Percentiles rank a stretch among this genome's conserved stretches.
phyloP scores from a whole-genome alignment of 2,113 vertebrate genomes.

The Heterochromis multidens region DNA sequence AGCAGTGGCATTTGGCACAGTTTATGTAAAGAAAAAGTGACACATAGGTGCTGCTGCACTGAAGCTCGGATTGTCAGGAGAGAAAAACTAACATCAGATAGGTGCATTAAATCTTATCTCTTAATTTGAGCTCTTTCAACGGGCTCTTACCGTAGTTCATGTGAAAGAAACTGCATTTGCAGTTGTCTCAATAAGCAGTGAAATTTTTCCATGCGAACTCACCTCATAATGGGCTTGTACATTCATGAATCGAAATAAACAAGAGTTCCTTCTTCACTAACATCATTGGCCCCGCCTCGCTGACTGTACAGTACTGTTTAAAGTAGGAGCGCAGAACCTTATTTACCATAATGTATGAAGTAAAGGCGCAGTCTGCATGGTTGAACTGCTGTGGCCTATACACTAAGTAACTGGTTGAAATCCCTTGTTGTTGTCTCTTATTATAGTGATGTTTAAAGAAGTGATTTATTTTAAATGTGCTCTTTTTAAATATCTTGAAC shows the following conservation, averaged over 20 bases:
- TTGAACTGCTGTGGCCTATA: not conserved
- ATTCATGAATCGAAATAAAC: not conserved
- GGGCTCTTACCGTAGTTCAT: not conserved
- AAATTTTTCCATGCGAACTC: not conserved
- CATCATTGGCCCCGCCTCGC: not conserved
- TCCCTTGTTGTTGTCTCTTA: not conserved
- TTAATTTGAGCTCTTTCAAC: not conserved
- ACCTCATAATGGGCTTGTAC: constrained; percentile 33
- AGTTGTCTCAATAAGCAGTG: not conserved
- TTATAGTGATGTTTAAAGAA: not conserved
- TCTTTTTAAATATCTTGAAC: not conserved
- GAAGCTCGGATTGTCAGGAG: not conserved
- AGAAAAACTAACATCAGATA: not conserved
- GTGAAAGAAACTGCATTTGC: too few relatives aligned
- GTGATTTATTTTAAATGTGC: not conserved
- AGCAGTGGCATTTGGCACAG: not conserved
- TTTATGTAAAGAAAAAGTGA: not conserved
- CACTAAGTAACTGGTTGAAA: not conserved
- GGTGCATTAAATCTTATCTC: not conserved
- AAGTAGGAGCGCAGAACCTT: not conserved
- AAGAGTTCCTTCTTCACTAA: not conserved
- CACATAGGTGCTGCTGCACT: not conserved
- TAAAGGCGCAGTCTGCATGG: not conserved
- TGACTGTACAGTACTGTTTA: not conserved
- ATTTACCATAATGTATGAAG: not conserved